phyloP scores from a whole-genome alignment of 92 coral and sea anemone species.

The Epizoanthus fatuus region DNA sequence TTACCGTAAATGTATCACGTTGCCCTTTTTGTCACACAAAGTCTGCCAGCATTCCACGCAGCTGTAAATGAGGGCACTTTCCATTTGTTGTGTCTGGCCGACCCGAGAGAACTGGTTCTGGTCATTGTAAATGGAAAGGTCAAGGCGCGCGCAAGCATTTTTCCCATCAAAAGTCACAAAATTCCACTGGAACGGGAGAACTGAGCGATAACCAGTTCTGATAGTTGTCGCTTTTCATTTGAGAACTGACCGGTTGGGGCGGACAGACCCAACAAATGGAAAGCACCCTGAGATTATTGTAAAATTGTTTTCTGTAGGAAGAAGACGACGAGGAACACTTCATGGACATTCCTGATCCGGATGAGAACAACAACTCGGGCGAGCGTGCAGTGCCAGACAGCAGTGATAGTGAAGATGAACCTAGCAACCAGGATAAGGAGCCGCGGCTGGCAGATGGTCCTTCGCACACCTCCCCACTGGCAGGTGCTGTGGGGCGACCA shows the following conservation, averaged over 20 bases:
- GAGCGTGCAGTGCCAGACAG: slow-evolving; percentile 33
- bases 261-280: too few relatives aligned
- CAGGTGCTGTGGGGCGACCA: slow-evolving; percentile 28
- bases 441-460: slow-evolving; percentile 1
- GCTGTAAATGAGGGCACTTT: background rate
- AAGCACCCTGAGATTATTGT: too few relatives aligned
- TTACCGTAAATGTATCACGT: too few relatives aligned
- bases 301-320: slow-evolving; percentile 58
- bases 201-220: too few relatives aligned
- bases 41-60: background rate
- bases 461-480: slow-evolving; percentile 13
- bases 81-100: too few relatives aligned
- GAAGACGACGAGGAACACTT: slow-evolving; percentile 97
- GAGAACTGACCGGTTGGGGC: too few relatives aligned
- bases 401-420: background rate
- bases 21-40: background rate
- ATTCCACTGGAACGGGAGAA: too few relatives aligned
- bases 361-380: slow-evolving; percentile 42
- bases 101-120: too few relatives aligned
- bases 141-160: too few relatives aligned
- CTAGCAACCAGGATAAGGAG: slow-evolving; percentile 25
- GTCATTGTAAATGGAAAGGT: too few relatives aligned
- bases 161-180: too few relatives aligned
- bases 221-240: too few relatives aligned
- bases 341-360: slow-evolving; percentile 72